Percentiles rank a stretch among this genome's conserved stretches.
Evolutionary conservation across 2,888 invertebrate species (phyloP).

Genomic region (Coleophora deauratella): DNA sequence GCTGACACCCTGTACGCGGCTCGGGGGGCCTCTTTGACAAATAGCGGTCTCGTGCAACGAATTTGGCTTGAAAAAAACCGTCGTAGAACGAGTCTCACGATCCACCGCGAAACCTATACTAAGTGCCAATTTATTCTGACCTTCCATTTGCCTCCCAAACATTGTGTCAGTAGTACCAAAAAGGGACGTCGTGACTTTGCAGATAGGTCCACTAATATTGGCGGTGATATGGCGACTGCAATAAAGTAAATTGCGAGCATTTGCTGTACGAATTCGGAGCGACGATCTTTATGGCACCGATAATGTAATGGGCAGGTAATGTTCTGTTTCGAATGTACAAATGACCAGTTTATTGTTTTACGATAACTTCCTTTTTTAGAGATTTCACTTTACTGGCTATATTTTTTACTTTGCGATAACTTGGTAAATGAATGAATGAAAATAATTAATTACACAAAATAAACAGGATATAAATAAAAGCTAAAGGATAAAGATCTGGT

Average conservation of each 20-base stretch:
- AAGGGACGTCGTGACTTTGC: slow-evolving; percentile 16
- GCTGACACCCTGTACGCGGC: slow-evolving; percentile 32
- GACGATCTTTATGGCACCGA: slow-evolving; percentile 63
- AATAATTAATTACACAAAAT: no score
- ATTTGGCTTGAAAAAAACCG: slow-evolving; percentile 58
- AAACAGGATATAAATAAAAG: no score
- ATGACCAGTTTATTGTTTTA: slow-evolving; percentile 62
- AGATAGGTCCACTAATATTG: slow-evolving; percentile 32
- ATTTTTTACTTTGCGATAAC: no score
- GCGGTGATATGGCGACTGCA: slow-evolving; percentile 49
- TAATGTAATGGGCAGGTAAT: slow-evolving; percentile 71
- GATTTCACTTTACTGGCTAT: slow-evolving; percentile 4
- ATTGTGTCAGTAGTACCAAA: slow-evolving; percentile 10
- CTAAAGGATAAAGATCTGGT: no score
- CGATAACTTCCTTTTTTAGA: slow-evolving; percentile 22
- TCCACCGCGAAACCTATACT: slow-evolving; percentile 41
- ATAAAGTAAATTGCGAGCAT: slow-evolving; percentile 70
- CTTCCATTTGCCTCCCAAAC: slow-evolving; percentile 20
- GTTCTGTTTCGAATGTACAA: slow-evolving; percentile 56
- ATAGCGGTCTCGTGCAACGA: slow-evolving; percentile 60
- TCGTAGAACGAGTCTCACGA: slow-evolving; percentile 42
- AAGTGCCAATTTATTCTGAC: slow-evolving; percentile 29
- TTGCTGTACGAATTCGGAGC: slow-evolving; percentile 63
- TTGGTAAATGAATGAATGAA: no score
- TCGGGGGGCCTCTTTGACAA: slow-evolving; percentile 52